Evolutionary conservation across 2,888 invertebrate genomes (phyloP), one percentile per base, ranked within the genome.

Genomic region (Bellardia bayeri): DNA sequence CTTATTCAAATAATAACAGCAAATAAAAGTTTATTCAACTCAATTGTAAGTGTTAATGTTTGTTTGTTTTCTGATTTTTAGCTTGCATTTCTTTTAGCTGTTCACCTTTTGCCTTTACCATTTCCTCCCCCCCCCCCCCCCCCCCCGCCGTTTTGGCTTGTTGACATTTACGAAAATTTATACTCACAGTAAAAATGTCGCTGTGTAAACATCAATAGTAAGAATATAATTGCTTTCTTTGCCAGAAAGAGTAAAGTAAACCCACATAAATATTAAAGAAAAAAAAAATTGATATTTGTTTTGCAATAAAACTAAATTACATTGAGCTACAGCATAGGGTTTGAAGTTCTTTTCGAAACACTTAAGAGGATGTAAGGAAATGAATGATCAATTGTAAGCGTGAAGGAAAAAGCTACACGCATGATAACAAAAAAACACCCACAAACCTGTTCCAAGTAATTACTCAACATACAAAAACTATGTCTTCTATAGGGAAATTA

Each of bases 1-100:
- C 7, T 11, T 2, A 45, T 45, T 11, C 13, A 37, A 37, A 37
- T 51, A n/a, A 51, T 51, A n/a, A n/a, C n/a, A 51, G 11, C n/a
- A 51, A 58, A 23, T 58, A 13, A 72, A 72, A 75, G 82, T 82
- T 75, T 82, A 82, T 74, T 82, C 74, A 75, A 82, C 82, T 72
- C 42, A 14, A 58, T 58, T 42, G 13, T 11, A 30, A 72, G 30
- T 75, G 74, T 61, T 68, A 82, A 75, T 82, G 68, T 13, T 40
- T 81, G 42, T 81, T 72, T 72, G 42, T 56, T 56, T 56, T 8
- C 40, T 23, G 13, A 45, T 51, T 7, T 69, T 33, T 14, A 61
- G 33, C 33, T 69, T 30, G 33, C 14, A 33, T 45, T 33, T 74
- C 42, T 58, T 33, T 33, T 8, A 45, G 2, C 9, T 30, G 14